A percentile compares a stretch with the other conserved stretches of the same genome.
phyloP scores from a whole-genome alignment of 2,113 vertebrate species.

The Pseudonaja textilis region DNA sequence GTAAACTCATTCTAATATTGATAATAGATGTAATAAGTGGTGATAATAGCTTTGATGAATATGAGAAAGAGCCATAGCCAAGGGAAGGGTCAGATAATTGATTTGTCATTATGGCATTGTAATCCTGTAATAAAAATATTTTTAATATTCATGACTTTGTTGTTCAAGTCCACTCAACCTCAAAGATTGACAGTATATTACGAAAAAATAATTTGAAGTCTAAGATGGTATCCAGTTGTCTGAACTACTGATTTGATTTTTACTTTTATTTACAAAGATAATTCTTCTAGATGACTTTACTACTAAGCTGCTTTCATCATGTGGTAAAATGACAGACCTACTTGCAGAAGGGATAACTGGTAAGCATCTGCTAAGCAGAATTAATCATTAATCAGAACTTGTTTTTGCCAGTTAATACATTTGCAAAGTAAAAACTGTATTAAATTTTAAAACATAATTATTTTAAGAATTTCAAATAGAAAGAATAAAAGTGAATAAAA shows the following conservation, averaged over 20 bases:
- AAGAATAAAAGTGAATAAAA: not conserved
- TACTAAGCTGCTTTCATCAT: conserved; percentile 88
- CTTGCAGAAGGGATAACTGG: conserved; percentile 85
- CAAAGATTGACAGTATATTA: not conserved
- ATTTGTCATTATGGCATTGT: not conserved
- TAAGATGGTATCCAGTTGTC: not conserved
- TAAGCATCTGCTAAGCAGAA: conserved; percentile 46
- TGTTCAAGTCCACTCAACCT: not conserved
- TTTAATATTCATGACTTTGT: not conserved
- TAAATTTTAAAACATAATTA: not conserved
- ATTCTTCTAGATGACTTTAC: conserved; percentile 93
- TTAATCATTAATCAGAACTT: too few species aligned
- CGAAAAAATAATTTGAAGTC: not conserved
- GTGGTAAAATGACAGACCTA: conserved; percentile 95
- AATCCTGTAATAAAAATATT: not conserved
- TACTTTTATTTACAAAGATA: conserved; percentile 70
- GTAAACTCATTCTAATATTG: not conserved
- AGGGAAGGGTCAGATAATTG: not conserved
- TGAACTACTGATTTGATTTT: conserved; percentile 31
- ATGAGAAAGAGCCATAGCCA: not conserved
- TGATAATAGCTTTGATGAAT: not conserved
- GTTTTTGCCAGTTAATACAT: not conserved
- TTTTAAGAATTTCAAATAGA: not conserved
- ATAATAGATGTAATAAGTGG: not conserved
- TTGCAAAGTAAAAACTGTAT: not conserved